Percentiles rank a stretch among this genome's conserved stretches.
phyloP scores from a whole-genome alignment of 2,113 vertebrate species.

The Hipposideros armiger region DNA sequence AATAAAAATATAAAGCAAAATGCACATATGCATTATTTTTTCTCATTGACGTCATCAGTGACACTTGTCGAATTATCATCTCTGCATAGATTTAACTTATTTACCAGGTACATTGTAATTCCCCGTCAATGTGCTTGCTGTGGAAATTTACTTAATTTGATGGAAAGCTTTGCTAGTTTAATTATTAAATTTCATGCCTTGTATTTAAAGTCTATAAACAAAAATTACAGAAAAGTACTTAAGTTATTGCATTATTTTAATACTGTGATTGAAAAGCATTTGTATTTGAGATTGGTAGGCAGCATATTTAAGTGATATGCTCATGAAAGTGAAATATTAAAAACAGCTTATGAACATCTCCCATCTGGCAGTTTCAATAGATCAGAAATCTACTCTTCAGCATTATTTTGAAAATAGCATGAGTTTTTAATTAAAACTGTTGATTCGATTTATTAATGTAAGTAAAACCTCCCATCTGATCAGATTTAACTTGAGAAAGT shows the following conservation, averaged over 20 bases:
- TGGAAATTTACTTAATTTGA: constrained; percentile 76
- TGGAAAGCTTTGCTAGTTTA: constrained; percentile 77
- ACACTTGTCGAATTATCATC: constrained; percentile 55
- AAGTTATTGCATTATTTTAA: constrained; percentile 79
- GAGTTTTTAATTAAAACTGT: constrained; percentile 79
- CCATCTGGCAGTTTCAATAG: constrained; percentile 85
- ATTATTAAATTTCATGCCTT: constrained; percentile 74
- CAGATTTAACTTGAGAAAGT: constrained; percentile 80
- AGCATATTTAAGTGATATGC: constrained; percentile 70
- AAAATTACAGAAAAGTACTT: constrained; percentile 81
- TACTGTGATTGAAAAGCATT: constrained; percentile 72
- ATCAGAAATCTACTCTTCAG: constrained; percentile 81
- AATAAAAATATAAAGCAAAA: constrained; percentile 45
- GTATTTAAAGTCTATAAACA: constrained; percentile 76
- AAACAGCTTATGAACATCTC: constrained; percentile 84
- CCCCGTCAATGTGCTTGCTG: constrained; percentile 36
- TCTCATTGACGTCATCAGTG: background rate
- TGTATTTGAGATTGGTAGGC: constrained; percentile 68
- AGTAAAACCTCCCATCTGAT: constrained; percentile 70
- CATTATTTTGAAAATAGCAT: constrained; percentile 80
- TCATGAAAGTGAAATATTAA: constrained; percentile 83
- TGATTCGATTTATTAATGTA: constrained; percentile 77
- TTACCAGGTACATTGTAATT: constrained; percentile 50
- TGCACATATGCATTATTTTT: constrained; percentile 1
- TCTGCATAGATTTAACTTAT: constrained; percentile 47